These are phyloP conservation scores for Chironomus riparius DNA, from an alignment of 2,888 invertebrate genomes.

Conservation along the genomic window DNA sequence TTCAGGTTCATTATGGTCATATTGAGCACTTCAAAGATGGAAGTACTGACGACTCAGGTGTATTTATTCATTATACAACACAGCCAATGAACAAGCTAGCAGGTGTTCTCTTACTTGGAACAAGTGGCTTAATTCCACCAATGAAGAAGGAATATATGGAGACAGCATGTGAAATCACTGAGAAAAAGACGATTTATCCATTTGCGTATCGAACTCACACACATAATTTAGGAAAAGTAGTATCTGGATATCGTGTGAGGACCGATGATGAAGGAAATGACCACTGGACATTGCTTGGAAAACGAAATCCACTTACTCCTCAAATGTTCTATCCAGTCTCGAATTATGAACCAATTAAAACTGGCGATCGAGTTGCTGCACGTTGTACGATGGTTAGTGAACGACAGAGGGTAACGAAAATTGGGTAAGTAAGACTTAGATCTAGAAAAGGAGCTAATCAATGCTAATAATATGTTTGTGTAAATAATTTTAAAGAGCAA, in stretches of 20 bases:
- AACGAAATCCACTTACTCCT: constrained; percentile 75
- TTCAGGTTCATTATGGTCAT: constrained; percentile 85
- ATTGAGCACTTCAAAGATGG: constrained; percentile 60
- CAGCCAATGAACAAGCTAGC: constrained; percentile 72
- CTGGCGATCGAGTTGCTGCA: constrained; percentile 73
- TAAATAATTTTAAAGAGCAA: constrained; percentile 41
- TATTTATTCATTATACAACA: constrained; percentile 69
- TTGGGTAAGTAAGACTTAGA: constrained; percentile 45
- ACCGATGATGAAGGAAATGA: constrained; percentile 49
- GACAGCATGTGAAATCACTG: constrained; percentile 70
- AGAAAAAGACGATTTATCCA: constrained; percentile 79
- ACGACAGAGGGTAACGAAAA: constrained; percentile 51
- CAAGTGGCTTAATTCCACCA: constrained; percentile 69
- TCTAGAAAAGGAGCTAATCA: too few species aligned
- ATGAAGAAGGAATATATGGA: constrained; percentile 75
- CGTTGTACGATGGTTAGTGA: constrained; percentile 86
- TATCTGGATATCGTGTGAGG: constrained; percentile 70
- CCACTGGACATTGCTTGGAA: constrained; percentile 75
- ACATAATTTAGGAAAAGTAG: constrained; percentile 73
- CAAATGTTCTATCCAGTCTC: constrained; percentile 90
- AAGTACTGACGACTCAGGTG: constrained; percentile 74
- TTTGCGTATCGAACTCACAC: constrained; percentile 95
- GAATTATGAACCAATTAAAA: constrained; percentile 51
- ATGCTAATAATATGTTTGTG: too few species aligned
- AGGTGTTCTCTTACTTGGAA: constrained; percentile 83